phyloP scores from a whole-genome alignment of 1,140 invertebrate genomes.

The Holotrichia oblita region DNA sequence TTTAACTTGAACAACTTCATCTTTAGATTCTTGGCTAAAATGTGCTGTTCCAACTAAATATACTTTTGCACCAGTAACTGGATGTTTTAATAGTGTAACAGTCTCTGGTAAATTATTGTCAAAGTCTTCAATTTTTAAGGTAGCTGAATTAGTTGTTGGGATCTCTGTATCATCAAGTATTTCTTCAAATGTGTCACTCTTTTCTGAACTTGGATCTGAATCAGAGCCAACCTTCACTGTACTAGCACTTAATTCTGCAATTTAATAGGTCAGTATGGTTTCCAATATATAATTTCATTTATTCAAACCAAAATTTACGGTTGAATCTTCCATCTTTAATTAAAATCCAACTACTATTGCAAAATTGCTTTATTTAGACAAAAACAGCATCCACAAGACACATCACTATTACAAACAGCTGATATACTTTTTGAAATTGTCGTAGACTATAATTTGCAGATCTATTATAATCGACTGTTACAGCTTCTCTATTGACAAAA shows the following conservation, averaged over 20 bases:
- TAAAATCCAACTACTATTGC: background rate
- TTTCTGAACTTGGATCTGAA: conserved; percentile 57
- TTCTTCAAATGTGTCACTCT: conserved; percentile 56
- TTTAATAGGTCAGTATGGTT: background rate
- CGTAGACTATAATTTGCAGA: background rate
- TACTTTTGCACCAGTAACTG: conserved; percentile 81
- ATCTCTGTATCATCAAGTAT: conserved; percentile 50
- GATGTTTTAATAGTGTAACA: conserved; percentile 80
- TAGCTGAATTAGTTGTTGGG: conserved; percentile 1
- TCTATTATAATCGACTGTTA: no score
- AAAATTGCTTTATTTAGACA: background rate
- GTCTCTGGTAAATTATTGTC: conserved; percentile 83
- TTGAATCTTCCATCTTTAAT: conserved; percentile 56
- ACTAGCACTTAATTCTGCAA: conserved; percentile 57
- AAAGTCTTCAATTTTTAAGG: conserved; percentile 61
- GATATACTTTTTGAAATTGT: background rate
- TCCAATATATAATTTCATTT: background rate
- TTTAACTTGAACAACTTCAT: conserved; percentile 65
- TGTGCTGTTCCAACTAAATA: conserved; percentile 81
- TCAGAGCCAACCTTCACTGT: conserved; percentile 54
- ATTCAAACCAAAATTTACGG: conserved; percentile 56
- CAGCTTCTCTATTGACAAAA: background rate
- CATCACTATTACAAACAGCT: conserved; percentile 6
- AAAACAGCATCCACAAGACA: background rate
- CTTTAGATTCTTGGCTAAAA: conserved; percentile 60